Evolutionary conservation across 2,113 vertebrate species (phyloP).

Genomic region (Seriola dumerili): DNA sequence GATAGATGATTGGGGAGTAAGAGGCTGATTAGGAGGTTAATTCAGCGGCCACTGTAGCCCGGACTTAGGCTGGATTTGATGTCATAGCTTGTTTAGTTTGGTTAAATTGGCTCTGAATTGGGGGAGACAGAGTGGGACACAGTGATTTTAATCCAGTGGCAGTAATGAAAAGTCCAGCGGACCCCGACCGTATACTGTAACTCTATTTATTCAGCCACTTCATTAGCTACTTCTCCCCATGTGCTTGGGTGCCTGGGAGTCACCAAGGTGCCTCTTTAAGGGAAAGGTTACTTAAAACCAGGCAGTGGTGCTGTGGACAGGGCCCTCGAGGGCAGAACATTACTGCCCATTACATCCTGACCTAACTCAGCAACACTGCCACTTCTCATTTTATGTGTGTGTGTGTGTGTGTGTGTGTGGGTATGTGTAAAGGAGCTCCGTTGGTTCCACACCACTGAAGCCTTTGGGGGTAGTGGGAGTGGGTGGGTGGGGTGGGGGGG

Average conservation of each 20-base stretch:
- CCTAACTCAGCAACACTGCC: constrained; percentile 85
- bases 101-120: constrained; percentile 77
- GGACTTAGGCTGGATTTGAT: constrained; percentile 74
- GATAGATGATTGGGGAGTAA: constrained; percentile 65
- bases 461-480: constrained; percentile 32
- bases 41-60: constrained; percentile 67
- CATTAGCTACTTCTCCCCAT: constrained; percentile 70
- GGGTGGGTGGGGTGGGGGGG: not conserved
- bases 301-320: constrained; percentile 67
- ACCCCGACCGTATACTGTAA: constrained; percentile 74
- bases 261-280: constrained; percentile 75
- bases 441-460: constrained; percentile 77
- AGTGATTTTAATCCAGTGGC: constrained; percentile 74
- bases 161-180: constrained; percentile 79
- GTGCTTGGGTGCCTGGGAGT: constrained; percentile 61
- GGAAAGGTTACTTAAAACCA: constrained; percentile 80
- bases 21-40: constrained; percentile 79
- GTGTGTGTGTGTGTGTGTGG: constrained; percentile 65
- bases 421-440: constrained; percentile 65
- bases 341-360: constrained; percentile 79
- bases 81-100: constrained; percentile 84
- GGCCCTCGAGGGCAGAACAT: constrained; percentile 73
- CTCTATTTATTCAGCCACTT: constrained; percentile 78
- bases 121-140: constrained; percentile 71
- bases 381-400: constrained; percentile 78